These are phyloP conservation scores for Neotoxoptera formosana DNA, from an alignment of 1,140 invertebrate species.

Conservation along the genomic window DNA sequence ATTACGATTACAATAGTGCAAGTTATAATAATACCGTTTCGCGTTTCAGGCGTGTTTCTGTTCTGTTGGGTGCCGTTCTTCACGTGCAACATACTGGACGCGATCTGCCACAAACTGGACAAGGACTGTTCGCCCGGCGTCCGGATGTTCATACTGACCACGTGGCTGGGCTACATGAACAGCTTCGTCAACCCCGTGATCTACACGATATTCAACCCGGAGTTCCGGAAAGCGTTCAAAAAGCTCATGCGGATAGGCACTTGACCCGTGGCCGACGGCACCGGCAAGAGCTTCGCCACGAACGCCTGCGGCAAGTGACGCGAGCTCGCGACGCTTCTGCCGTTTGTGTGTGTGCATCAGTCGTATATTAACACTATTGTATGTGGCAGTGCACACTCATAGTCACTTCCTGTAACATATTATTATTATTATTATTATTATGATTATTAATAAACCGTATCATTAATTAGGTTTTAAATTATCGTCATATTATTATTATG, in stretches of 20 bases:
- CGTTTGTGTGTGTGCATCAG: background rate
- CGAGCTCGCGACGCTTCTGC: background rate
- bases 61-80: conserved; percentile 99
- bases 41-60: conserved; percentile 84
- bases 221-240: conserved; percentile 98
- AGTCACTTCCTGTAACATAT: background rate
- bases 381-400: background rate
- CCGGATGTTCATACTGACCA: conserved; percentile 91
- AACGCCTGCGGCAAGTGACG: background rate
- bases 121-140: conserved; percentile 84
- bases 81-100: conserved; percentile 95
- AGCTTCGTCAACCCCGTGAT: conserved; percentile 98
- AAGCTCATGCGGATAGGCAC: conserved; percentile 76
- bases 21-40: background rate
- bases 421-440: too few species aligned
- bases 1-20: too few species aligned
- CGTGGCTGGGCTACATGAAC: conserved; percentile 99
- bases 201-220: conserved; percentile 99
- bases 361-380: too few species aligned
- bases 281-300: background rate
- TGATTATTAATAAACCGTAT: background rate
- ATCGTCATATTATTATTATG: too few species aligned
- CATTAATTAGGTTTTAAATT: background rate
- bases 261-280: conserved; percentile 60
- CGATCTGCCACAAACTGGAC: conserved; percentile 88